A percentile compares a stretch with the other conserved stretches of the same genome.
Evolutionary conservation across 2,113 vertebrate genomes (phyloP).

Genomic region (Oenanthe oenanthe): DNA sequence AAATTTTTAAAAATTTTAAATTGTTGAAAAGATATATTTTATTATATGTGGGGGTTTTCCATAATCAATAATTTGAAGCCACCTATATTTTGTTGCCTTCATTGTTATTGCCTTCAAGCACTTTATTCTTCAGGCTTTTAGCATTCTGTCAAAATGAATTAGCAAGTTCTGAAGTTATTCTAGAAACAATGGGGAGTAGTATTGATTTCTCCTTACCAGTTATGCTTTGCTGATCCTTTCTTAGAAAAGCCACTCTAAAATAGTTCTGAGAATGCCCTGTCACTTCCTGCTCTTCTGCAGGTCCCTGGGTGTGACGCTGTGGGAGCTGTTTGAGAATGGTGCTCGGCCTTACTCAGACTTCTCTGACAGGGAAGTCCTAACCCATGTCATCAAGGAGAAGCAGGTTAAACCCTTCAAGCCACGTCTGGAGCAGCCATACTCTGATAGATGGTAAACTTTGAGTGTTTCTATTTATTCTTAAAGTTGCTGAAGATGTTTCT

Average conservation of each 20-base stretch:
- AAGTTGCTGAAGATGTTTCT: background rate
- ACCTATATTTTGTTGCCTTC: background rate
- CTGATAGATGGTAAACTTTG: slow-evolving; percentile 86
- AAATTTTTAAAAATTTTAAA: background rate
- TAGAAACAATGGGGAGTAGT: background rate
- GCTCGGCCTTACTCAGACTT: slow-evolving; percentile 87
- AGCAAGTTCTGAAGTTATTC: background rate
- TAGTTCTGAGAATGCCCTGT: background rate
- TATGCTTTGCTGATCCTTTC: background rate
- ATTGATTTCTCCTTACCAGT: background rate
- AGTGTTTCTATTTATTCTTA: slow-evolving; percentile 43
- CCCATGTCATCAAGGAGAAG: slow-evolving; percentile 83
- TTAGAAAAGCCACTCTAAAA: background rate
- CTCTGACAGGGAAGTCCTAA: slow-evolving; percentile 82
- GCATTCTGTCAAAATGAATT: background rate
- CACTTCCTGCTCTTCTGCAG: slow-evolving; percentile 62
- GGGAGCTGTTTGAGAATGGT: slow-evolving; percentile 91
- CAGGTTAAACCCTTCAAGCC: slow-evolving; percentile 88
- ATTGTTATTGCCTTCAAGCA: background rate
- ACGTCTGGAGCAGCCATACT: slow-evolving; percentile 82
- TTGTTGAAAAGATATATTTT: background rate
- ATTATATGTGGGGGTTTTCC: background rate
- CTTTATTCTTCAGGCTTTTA: background rate
- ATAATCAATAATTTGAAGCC: background rate
- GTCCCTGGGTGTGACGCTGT: slow-evolving; percentile 92